These are phyloP conservation scores for Agapornis canus DNA, from an alignment of 2,797 vertebrate genomes.

Conservation along the genomic window DNA sequence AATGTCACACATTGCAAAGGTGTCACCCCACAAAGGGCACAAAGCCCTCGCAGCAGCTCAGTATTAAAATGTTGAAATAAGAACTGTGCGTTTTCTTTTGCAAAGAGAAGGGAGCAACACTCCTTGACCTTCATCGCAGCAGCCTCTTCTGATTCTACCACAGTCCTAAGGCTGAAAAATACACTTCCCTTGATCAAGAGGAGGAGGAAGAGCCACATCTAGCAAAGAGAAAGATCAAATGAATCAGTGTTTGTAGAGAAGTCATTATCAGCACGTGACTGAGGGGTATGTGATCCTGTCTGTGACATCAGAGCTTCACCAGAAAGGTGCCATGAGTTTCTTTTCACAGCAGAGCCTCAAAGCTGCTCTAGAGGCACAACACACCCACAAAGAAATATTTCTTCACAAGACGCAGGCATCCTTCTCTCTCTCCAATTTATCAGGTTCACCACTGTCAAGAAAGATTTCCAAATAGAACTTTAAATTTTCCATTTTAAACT, in stretches of 20 bases:
- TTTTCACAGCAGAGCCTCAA: not conserved
- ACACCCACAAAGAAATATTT: not conserved
- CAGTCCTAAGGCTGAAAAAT: not conserved
- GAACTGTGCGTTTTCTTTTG: not conserved
- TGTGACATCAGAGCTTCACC: not conserved
- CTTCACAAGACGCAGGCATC: not conserved
- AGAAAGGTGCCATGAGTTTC: not conserved
- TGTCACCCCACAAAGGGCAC: not conserved
- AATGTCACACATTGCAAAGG: not conserved
- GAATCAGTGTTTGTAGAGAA: not conserved
- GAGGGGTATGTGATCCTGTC: not conserved
- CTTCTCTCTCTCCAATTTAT: not conserved
- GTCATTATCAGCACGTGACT: fast-evolving
- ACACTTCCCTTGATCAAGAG: not conserved
- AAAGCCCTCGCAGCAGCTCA: not conserved
- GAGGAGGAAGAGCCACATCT: not conserved
- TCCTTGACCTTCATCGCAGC: not conserved
- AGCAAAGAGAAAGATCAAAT: not conserved
- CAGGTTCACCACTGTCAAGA: not conserved
- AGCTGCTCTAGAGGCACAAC: not conserved
- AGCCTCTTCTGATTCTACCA: not conserved
- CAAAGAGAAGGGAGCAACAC: not conserved
- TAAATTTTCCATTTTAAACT: not conserved
- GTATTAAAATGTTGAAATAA: not conserved
- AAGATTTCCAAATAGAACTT: not conserved